Percentiles rank a stretch among this genome's conserved stretches.
phyloP scores from a whole-genome alignment of 2,113 vertebrate genomes.

The Notothenia coriiceps region DNA sequence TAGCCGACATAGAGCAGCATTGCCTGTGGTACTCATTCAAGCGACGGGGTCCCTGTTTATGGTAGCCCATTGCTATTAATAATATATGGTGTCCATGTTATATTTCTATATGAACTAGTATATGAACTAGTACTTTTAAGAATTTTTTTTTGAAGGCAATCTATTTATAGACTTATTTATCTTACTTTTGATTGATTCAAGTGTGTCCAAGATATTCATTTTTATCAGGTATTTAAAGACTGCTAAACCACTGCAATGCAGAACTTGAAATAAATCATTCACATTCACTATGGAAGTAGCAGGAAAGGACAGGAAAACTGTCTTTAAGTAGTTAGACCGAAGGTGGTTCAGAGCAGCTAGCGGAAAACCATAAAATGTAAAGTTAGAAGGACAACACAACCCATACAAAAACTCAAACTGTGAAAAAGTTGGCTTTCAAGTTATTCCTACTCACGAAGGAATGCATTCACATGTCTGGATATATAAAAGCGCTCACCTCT shows the following conservation, averaged over 20 bases:
- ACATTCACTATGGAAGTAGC: neutral
- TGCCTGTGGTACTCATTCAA: neutral
- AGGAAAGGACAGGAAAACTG: neutral
- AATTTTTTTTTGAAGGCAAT: neutral
- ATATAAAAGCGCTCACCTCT: constrained; percentile 61
- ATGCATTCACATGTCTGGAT: neutral
- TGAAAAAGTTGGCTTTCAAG: constrained; percentile 9
- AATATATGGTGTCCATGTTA: constrained; percentile 27
- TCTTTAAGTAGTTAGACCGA: neutral
- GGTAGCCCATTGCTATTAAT: constrained; percentile 37
- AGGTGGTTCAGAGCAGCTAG: neutral
- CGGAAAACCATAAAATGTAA: neutral
- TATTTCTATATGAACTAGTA: constrained; percentile 31
- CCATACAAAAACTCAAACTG: neutral
- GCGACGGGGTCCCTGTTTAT: constrained; percentile 34
- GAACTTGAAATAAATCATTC: neutral
- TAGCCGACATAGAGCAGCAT: neutral
- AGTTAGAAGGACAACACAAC: constrained; percentile 2
- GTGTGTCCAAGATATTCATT: neutral
- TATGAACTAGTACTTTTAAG: neutral
- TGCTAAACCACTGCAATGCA: neutral
- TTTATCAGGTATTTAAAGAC: constrained; percentile 28
- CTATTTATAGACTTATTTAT: constrained; percentile 1
- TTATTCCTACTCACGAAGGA: neutral
- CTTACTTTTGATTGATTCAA: constrained; percentile 22